Evolutionary conservation across 2,113 vertebrate species (phyloP).

Genomic region (Menura novaehollandiae): DNA sequence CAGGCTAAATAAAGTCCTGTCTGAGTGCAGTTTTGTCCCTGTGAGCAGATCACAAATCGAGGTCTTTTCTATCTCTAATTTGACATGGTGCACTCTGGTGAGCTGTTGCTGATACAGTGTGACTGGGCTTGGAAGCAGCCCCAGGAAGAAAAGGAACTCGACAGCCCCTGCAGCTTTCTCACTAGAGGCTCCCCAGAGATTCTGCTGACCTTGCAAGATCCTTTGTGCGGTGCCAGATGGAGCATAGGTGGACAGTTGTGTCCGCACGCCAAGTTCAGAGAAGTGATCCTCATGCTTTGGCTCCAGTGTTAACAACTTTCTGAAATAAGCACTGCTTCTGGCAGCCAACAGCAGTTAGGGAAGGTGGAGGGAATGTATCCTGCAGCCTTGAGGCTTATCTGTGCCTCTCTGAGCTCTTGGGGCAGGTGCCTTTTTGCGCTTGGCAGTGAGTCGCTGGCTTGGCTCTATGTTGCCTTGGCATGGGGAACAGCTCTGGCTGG

Average conservation of each 20-base stretch:
- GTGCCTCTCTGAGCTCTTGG: constrained; percentile 8
- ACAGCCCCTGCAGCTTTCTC: background rate
- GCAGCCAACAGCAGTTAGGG: background rate
- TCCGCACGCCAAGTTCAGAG: background rate
- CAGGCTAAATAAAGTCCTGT: background rate
- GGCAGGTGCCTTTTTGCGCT: constrained; percentile 14
- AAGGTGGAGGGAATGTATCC: background rate
- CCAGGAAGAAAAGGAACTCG: background rate
- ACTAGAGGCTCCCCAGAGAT: background rate
- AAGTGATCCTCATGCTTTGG: background rate
- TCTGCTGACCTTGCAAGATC: constrained; percentile 18
- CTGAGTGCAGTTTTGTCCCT: background rate
- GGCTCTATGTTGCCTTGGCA: background rate
- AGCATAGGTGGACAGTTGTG: background rate
- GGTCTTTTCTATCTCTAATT: background rate
- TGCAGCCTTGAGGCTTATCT: constrained; percentile 29
- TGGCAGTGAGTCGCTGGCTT: background rate
- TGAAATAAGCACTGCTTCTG: constrained; percentile 32
- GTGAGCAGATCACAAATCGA: background rate
- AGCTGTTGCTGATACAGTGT: background rate
- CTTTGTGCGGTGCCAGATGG: background rate
- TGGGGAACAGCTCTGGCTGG: background rate
- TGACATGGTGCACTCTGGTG: background rate
- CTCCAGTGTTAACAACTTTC: background rate
- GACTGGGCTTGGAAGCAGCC: background rate